phyloP scores from a whole-genome alignment of 1,140 invertebrate genomes.

The Bombus vancouverensis region DNA sequence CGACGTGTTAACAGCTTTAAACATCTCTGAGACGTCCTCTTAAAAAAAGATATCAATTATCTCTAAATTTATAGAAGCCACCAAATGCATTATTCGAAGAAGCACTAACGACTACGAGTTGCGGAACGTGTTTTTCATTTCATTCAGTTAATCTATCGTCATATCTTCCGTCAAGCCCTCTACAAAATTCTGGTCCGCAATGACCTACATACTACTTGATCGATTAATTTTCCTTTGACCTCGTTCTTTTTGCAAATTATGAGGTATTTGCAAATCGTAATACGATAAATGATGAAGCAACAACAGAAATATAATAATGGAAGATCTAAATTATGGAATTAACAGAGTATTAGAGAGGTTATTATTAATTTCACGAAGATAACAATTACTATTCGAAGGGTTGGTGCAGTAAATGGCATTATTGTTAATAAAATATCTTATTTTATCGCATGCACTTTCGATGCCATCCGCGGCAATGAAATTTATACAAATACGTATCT shows the following conservation, averaged over 20 bases:
- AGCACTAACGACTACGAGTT: slow-evolving; percentile 44
- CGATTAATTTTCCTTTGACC: slow-evolving; percentile 65
- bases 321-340: neutral
- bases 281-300: slow-evolving; percentile 25
- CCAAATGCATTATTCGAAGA: slow-evolving; percentile 36
- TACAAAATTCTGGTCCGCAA: slow-evolving; percentile 62
- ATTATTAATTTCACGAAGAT: neutral
- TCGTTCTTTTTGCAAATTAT: slow-evolving; percentile 49
- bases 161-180: slow-evolving; percentile 50
- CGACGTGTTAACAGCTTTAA: neutral
- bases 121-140: slow-evolving; percentile 66
- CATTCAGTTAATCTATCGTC: slow-evolving; percentile 64
- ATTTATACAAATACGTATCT: neutral
- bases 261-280: slow-evolving; percentile 25
- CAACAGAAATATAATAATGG: neutral
- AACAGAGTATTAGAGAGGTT: neutral
- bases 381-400: neutral
- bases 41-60: neutral
- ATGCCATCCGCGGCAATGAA: neutral
- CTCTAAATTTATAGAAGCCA: slow-evolving; percentile 13
- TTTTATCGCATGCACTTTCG: neutral
- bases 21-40: neutral
- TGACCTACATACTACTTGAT: slow-evolving; percentile 66
- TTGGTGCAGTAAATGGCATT: neutral
- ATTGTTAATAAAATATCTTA: slow-evolving; percentile 23